Conservation (phyloP, 2,888 invertebrate genomes). For the Lottia gigantea region DNA sequence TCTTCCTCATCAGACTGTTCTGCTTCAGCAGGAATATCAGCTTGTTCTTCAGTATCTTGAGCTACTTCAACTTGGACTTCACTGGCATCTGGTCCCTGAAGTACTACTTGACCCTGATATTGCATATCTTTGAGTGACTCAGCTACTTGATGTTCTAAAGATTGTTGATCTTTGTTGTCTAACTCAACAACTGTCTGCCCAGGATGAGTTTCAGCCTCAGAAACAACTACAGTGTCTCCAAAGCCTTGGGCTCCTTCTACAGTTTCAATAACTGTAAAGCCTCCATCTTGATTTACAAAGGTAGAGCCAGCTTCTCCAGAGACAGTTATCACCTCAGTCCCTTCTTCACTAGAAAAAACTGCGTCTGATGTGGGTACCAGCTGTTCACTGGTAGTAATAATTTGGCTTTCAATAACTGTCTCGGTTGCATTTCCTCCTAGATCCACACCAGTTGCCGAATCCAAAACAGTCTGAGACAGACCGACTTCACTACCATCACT, state of each 20-base stretch:
- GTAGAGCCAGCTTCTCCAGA: neutral
- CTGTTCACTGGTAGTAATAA: neutral
- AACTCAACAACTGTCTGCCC: conserved; percentile 29
- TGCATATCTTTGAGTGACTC: conserved; percentile 14
- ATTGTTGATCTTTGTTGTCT: conserved; percentile 32
- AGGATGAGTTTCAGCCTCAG: conserved; percentile 1
- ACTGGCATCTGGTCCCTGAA: conserved; percentile 1
- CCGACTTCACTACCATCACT: conserved; percentile 19
- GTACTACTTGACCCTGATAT: neutral
- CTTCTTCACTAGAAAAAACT: neutral
- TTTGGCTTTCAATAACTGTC: neutral
- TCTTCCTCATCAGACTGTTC: neutral
- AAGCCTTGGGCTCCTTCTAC: conserved; percentile 13
- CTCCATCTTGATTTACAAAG: neutral
- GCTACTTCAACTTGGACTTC: conserved; percentile 3
- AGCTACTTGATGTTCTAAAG: conserved; percentile 13
- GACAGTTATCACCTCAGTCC: neutral
- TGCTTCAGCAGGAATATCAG: conserved; percentile 1
- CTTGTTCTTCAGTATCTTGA: neutral
- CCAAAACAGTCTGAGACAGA: neutral
- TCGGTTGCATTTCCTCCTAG: neutral
- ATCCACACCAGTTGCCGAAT: neutral
- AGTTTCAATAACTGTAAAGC: conserved; percentile 12
- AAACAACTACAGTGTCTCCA: neutral
- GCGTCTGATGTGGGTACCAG: neutral